Evolutionary conservation across 2,113 vertebrate species (phyloP).

Genomic region (Ageneiosus marmoratus): DNA sequence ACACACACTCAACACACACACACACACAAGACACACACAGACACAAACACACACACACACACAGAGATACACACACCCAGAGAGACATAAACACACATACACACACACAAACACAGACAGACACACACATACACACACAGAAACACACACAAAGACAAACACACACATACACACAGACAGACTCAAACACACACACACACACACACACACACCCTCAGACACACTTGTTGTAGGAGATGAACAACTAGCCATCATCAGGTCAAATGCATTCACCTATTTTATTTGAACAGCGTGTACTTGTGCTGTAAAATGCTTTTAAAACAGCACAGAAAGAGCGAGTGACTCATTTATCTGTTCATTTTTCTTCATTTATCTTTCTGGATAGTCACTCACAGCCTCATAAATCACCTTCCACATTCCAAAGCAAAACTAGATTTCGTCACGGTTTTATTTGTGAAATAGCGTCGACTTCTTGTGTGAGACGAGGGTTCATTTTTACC

Average conservation of each 20-base stretch:
- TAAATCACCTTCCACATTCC: not conserved
- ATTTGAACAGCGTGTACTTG: not conserved
- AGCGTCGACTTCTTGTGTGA: no score
- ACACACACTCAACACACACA: not conserved
- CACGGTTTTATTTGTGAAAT: not conserved
- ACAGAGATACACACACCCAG: no score
- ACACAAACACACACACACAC: no score
- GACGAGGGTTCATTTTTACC: no score
- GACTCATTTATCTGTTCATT: slow-evolving; percentile 1
- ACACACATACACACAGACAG: not conserved
- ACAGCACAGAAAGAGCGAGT: not conserved
- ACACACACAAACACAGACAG: no score
- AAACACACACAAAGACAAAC: no score
- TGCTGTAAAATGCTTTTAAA: not conserved
- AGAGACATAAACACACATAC: no score
- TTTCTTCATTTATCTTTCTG: not conserved
- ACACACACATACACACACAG: no score
- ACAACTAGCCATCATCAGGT: slow-evolving; percentile 23
- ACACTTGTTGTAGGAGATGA: not conserved
- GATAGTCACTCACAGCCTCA: no score
- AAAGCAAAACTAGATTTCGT: not conserved
- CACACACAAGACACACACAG: not conserved
- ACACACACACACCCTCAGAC: not conserved
- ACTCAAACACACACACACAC: not conserved
- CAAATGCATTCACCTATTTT: slow-evolving; percentile 34